A percentile compares a stretch with the other conserved stretches of the same genome.
phyloP scores from a whole-genome alignment of 2,797 vertebrate genomes.

The Clangula hyemalis region DNA sequence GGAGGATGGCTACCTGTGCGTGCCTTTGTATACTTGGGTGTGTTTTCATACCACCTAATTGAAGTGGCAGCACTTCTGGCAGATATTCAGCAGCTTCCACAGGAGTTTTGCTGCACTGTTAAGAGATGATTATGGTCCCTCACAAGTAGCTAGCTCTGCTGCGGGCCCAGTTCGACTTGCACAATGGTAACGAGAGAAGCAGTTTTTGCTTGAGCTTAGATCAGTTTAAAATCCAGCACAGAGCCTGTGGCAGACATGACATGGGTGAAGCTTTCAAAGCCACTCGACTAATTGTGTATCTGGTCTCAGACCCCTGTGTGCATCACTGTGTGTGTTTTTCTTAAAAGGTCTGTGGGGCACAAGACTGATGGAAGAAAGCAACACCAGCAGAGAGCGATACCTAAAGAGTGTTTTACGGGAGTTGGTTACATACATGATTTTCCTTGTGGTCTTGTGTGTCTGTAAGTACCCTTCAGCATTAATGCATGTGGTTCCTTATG shows the following conservation, averaged over 20 bases:
- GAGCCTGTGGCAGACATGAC: background rate
- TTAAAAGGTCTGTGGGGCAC: conserved; percentile 94
- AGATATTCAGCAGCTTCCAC: background rate
- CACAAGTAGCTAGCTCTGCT: background rate
- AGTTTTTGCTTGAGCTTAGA: background rate
- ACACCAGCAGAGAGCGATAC: conserved; percentile 90
- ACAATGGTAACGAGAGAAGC: background rate
- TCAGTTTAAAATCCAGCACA: background rate
- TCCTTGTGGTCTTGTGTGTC: conserved; percentile 90
- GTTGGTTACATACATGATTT: conserved; percentile 89
- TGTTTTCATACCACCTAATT: background rate
- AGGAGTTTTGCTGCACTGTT: background rate
- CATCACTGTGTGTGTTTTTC: background rate
- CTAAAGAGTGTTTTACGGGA: conserved; percentile 91
- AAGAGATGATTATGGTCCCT: background rate
- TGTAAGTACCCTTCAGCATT: conserved; percentile 82
- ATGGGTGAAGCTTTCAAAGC: background rate
- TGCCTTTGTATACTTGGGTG: background rate
- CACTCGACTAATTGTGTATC: background rate
- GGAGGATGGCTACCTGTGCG: background rate
- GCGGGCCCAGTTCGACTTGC: accelerated
- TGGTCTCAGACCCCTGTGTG: background rate
- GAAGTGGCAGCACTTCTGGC: background rate
- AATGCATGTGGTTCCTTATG: background rate
- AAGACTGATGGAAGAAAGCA: conserved; percentile 90